Base-by-base conservation (phyloP, 2,888 invertebrate species). In the Nycteola revayana region DNA sequence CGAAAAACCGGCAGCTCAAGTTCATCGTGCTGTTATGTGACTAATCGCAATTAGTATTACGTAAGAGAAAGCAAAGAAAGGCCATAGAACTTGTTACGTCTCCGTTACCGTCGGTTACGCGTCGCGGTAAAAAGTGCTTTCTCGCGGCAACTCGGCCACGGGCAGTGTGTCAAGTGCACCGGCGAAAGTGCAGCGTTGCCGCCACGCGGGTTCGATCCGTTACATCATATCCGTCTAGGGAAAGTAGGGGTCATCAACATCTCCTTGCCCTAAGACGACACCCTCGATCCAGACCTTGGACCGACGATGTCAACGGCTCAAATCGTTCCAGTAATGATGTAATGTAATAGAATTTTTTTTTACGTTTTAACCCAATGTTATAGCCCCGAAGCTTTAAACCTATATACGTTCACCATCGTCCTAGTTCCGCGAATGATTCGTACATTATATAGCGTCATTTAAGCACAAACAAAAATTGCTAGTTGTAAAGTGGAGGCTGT, bases 141-240 rank as follows among this genome's bases (percentile, higher is more conserved):
- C 85, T 78, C 82, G 84, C 68, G 77, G 79, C 75, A 84, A 83
- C 71, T 83, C 84, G 88, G 89, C 87, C 89, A 89, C 72, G 88
- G 89, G 77, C 89, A 89, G 74, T 86, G 80, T 88, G 89, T 89
- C 88, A 89, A 88, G 89, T 82, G 85, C 87, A 77, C 58, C 78
- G 79, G 78, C 73, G 86, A 87, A 86, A 86, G 87, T 85, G 78
- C 84, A 76, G 74, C 77, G 84, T 77, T 80, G 83, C 77, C 75
- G 73, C 59, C 67, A 67, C 73, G 74, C 72, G 49, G 62, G 36
- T 53, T 63, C 66, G 59, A 69, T 57, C 72, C 69, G 69, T 86
- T 84, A 86, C 84, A 82, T 85, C 81, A 87, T 62, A 72, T 75
- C 72, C 75, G 83, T 75, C 82, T 79, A 83, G 84, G 81, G 82